A percentile compares a stretch with the other conserved stretches of the same genome.
Evolutionary conservation across 2,888 invertebrate species (phyloP).

Genomic region (Sthenelais limicola): DNA sequence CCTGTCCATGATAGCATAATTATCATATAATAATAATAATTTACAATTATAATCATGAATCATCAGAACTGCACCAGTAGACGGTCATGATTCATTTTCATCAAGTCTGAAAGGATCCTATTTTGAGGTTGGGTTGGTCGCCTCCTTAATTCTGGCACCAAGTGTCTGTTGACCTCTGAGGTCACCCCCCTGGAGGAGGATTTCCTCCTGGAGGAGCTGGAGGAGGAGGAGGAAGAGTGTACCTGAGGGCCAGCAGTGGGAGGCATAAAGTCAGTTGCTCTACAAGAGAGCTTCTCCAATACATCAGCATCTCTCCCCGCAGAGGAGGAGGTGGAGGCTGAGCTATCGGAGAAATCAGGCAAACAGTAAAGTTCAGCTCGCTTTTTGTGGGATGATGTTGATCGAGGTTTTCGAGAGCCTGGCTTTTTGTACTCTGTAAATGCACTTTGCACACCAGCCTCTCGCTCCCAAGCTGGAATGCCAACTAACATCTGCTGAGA

Average conservation of each 20-base stretch:
- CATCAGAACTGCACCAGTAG: constrained; percentile 37
- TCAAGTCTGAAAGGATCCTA: constrained; percentile 42
- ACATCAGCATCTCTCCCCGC: constrained; percentile 13
- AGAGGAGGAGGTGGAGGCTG: background rate
- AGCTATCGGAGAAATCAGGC: constrained; percentile 31
- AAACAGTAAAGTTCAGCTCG: constrained; percentile 30
- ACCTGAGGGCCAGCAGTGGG: no score
- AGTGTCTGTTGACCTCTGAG: background rate
- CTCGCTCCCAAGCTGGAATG: constrained; percentile 30
- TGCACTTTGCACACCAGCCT: background rate
- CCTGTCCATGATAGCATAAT: no score
- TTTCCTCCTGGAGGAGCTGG: background rate
- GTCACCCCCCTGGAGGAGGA: background rate
- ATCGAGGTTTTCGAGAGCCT: background rate
- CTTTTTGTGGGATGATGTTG: background rate
- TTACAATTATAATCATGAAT: background rate
- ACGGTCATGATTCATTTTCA: constrained; percentile 46
- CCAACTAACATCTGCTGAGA: no score
- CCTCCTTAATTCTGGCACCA: constrained; percentile 19
- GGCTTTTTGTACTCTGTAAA: no score
- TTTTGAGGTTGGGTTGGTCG: constrained; percentile 41
- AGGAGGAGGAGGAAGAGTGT: no score
- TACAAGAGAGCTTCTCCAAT: constrained; percentile 39
- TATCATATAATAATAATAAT: background rate
- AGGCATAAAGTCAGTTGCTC: constrained; percentile 42